Base-by-base conservation (phyloP, 2,888 invertebrate genomes). In the Augochlorella aurata region DNA sequence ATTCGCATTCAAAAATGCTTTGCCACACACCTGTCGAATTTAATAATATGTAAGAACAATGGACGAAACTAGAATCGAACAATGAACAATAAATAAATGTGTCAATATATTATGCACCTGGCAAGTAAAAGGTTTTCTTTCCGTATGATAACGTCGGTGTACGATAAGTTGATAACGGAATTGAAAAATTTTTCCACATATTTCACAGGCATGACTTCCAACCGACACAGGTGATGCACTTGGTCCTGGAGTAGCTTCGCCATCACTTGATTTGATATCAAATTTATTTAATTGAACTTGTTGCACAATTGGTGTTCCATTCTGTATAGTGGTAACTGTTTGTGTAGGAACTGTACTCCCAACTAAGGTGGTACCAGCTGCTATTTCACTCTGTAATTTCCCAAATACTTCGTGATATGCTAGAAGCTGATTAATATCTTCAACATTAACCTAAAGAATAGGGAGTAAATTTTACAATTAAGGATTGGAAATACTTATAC, bases 341-440 rank as follows among this genome's bases (percentile, higher is more conserved):
- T 93, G 93, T 2, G 93, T 93, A 47, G 93, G 93, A 63, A 93
- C 91, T 49, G 93, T 93, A 21, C 93, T 91, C 54, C 93, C 92
- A 21, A 93, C 92, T 21, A 93, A 79, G 21, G 93, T 93, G 69
- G 94, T 94, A 79, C 94, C 94, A 74, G 94, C 94, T 76, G 94
- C 94, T 76, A 95, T 94, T 88, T 95, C 95, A 84, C 94, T 94
- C 88, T 95, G 96, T 80, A 96, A 93, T 91, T 96, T 96, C 47
- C 96, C 96, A 92, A 96, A 97, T 66, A 97, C 97, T 94, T 97
- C 97, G 92, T 97, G 97, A 94, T 97, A 97, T 61, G 97, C 97
- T 85, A 97, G 94, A 87, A 97, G 94, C 91, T 97, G 97, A 87
- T 97, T 97, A 75, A 97, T 95, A 91, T 97, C 97, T 92, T 97